These are phyloP conservation scores for Limosa lapponica DNA, from an alignment of 2,797 vertebrate species.

Conservation along the genomic window DNA sequence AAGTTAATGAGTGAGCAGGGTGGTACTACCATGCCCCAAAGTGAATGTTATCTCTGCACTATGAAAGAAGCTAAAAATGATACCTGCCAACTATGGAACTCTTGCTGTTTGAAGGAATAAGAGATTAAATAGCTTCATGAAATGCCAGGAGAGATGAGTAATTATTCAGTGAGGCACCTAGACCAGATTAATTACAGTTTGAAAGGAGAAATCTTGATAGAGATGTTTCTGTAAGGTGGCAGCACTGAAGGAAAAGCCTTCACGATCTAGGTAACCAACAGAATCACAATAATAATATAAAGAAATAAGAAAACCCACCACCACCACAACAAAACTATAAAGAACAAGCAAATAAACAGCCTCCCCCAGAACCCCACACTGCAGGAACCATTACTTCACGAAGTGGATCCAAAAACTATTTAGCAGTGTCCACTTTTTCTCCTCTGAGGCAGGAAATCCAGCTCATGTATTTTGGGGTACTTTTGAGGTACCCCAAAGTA, in stretches of 20 bases:
- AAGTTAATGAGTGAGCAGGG: slow-evolving; percentile 34
- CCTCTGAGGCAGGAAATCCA: not conserved
- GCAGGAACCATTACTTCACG: not conserved
- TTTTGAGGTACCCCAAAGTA: not conserved
- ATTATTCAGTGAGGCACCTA: slow-evolving; percentile 7
- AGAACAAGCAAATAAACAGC: not conserved
- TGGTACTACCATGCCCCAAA: slow-evolving; percentile 27
- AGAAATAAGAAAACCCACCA: not conserved
- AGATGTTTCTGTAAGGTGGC: not conserved
- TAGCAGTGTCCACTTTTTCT: not conserved
- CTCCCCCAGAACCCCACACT: accelerated
- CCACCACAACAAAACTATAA: not conserved
- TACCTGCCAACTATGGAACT: slow-evolving; percentile 12
- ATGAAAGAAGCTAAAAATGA: slow-evolving; percentile 55
- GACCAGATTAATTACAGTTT: not conserved
- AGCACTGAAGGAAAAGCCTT: not conserved
- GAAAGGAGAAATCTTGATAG: not conserved
- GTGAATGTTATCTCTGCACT: slow-evolving; percentile 1
- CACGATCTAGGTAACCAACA: not conserved
- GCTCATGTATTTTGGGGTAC: not conserved
- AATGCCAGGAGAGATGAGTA: slow-evolving; percentile 42
- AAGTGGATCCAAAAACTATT: not conserved
- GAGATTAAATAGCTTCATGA: slow-evolving; percentile 39
- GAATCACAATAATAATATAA: not conserved
- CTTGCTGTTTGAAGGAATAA: slow-evolving; percentile 19